These are phyloP conservation scores for Augochlora pura DNA, from an alignment of 1,140 invertebrate genomes.

Conservation along the genomic window DNA sequence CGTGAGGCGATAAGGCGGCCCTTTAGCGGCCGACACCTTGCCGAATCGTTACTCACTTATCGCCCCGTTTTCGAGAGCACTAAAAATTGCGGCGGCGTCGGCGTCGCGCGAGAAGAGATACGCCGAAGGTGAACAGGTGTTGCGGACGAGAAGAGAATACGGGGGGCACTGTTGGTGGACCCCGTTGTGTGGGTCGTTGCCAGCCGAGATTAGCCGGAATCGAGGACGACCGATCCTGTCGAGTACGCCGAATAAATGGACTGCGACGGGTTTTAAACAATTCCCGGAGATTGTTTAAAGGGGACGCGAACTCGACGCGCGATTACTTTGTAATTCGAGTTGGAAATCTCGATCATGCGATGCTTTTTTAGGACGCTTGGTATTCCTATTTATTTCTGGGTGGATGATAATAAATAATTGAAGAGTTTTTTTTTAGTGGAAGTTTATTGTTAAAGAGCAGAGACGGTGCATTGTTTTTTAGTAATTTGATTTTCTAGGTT, in stretches of 20 bases:
- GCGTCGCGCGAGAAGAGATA: no score
- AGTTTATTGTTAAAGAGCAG: no score
- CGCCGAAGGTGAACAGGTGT: slow-evolving; percentile 43
- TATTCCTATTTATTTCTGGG: no score
- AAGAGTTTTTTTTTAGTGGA: no score
- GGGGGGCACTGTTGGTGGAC: no score
- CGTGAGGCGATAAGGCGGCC: slow-evolving; percentile 32
- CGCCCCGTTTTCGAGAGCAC: slow-evolving; percentile 6
- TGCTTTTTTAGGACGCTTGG: no score
- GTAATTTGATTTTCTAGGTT: no score
- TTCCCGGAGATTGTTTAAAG: background rate
- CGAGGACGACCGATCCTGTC: no score
- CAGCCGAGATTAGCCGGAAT: background rate
- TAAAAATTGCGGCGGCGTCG: slow-evolving; percentile 13
- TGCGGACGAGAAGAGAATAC: slow-evolving; percentile 35
- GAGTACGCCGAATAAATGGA: background rate
- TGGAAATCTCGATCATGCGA: background rate
- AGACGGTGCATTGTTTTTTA: no score
- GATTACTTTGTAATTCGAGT: no score
- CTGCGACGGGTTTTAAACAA: background rate
- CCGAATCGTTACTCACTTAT: slow-evolving; percentile 41
- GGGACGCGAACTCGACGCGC: no score
- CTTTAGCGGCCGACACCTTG: slow-evolving; percentile 33
- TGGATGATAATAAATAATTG: no score
- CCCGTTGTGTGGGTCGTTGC: background rate